Base-by-base conservation (phyloP, 1,140 invertebrate genomes). In the Callitettix versicolor region DNA sequence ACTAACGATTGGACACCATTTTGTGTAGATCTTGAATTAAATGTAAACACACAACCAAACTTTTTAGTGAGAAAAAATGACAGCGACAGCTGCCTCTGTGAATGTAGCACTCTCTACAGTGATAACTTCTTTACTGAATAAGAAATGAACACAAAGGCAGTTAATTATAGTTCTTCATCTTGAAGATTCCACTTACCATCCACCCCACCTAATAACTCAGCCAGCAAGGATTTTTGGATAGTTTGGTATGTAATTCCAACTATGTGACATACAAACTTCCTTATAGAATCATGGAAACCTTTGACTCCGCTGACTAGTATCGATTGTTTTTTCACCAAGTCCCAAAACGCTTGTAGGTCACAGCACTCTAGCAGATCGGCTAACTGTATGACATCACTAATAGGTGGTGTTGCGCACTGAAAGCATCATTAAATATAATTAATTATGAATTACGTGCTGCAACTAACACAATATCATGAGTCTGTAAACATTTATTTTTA, bases 211-310 rank as follows among this genome's bases (percentile, higher is more conserved):
- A 98, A 74, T 9, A 97, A 72, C 67, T 90, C 82, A 53, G 82
- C 79, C 12, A 99, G 73, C 56, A 88, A 78, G 46, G 75, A 73
- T 66, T 86, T 86, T 51, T 92, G 84, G 68, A 99, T 95, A 1
- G 86, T 89, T 69, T 98, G 94, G 72, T 95, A 98, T 4, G 95
- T 98, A 40, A 95, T 95, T 58, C 88, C 89, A 20, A 98, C 86
- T 30, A 98, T 94, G 71, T 98, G 94, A 60, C 94, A 98, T 12
- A 98, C 88, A 76, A 96, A 99, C 70, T 97, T 96, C 44, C 95
- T 76, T 56, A 98, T 91, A 0, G 92, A 95, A 73, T 99, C 95
- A 62, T 89, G 87, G 73, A 99, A 99, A 22, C 94, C 94, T 60
- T 76, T 76, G 56, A 98, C 89, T 62, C 79, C 78, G 52, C 77